Evolutionary conservation across 2,113 vertebrate species (phyloP), one percentile per base, ranked within the genome.

Genomic region (Hoplias malabaricus): DNA sequence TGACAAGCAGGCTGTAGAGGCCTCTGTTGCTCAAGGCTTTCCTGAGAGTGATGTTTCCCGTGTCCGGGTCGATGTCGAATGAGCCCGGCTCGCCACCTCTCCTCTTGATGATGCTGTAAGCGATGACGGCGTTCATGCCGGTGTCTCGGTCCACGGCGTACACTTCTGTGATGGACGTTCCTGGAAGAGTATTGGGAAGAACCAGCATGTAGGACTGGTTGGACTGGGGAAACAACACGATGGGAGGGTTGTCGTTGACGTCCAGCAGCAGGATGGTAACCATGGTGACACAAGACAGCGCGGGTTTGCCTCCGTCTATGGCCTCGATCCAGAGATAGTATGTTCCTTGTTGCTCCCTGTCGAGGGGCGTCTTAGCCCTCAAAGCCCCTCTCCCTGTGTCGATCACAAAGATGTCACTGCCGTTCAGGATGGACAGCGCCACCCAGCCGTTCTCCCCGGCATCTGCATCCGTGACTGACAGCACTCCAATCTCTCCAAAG

Each of bases 91-190:
- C 93, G 0, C 94, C 96, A 0, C 97, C 98, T 89, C 94, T 95
- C 86, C 96, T 93, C 62, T 95, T 96, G 86, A 99, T 95, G 84
- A 99, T 99, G 85, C 96, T 99, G 73, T 99, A 99, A 29, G 95
- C 96, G 50, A 99, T 98, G 38, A 99, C 98, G 11, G 97, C 98
- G 19, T 99, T 99, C 97, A 99, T 99, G 54, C 98, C 98, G 0
- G 97, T 97, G 84, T 99, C 98, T 84, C 94, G 97, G 86, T 99
- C 98, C 4, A 98, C 95, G 27, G 98, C 98, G 48, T 98, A 98
- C 5, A 99, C 98, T 71, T 99, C 98, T 10, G 97, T 98, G 62
- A 99, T 95, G 9, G 96, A 96, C 69, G 98, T 98, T 34, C 97
- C 98, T 19, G 97, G 97, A n/a, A 95, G 88, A 0, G 97, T 99